phyloP scores from a whole-genome alignment of 2,797 vertebrate genomes.

The Lacerta bilineata region DNA sequence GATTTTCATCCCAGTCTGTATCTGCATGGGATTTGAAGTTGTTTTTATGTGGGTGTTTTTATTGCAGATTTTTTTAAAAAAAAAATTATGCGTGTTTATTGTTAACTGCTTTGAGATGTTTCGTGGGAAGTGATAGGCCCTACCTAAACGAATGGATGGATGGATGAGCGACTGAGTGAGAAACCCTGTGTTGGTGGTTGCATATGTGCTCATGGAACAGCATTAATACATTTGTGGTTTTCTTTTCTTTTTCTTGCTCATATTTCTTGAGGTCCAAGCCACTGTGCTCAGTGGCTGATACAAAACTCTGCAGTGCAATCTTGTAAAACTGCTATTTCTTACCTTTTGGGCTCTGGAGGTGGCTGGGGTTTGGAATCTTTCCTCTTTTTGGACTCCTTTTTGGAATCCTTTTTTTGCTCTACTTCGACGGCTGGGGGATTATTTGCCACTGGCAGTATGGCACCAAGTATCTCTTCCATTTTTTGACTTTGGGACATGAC shows the following conservation, averaged over 20 bases:
- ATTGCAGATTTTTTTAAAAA: too few relatives aligned
- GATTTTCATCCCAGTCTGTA: too few relatives aligned
- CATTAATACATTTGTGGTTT: not conserved
- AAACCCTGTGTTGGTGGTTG: not conserved
- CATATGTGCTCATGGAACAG: not conserved
- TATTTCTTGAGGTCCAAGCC: not conserved
- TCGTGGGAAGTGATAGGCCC: too few relatives aligned
- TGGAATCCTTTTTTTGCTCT: constrained; percentile 90
- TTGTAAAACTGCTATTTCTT: constrained; percentile 74
- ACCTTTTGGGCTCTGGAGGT: constrained; percentile 89
- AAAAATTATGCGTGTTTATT: too few relatives aligned
- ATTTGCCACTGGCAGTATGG: constrained; percentile 84
- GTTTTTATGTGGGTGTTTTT: too few relatives aligned
- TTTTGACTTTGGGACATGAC: constrained; percentile 87
- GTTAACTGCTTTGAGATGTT: too few relatives aligned
- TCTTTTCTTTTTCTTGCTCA: not conserved
- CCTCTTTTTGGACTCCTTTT: constrained; percentile 96
- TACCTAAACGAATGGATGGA: too few relatives aligned
- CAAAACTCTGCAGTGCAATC: constrained; percentile 40
- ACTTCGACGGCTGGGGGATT: constrained; percentile 82
- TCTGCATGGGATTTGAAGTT: too few relatives aligned
- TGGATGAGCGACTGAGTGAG: not conserved
- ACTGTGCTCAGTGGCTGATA: constrained; percentile 32
- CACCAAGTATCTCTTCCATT: constrained; percentile 86
- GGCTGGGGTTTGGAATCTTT: constrained; percentile 88